Base-by-base conservation (phyloP, 2,797 vertebrate species). In the Diplodus sargus region DNA sequence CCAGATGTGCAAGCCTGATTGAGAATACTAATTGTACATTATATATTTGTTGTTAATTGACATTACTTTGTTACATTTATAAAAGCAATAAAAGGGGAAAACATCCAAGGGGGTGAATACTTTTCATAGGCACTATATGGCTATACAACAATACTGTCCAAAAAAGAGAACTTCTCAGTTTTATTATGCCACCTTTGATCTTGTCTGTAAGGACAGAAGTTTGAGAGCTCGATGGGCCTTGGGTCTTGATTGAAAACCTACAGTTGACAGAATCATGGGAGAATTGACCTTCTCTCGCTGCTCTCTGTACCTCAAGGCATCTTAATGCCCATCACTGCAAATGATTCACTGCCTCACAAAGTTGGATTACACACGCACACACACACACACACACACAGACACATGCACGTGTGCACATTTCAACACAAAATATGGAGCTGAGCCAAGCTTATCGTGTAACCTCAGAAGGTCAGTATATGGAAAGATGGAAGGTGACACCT, bases 401-500 rank as follows among this genome's bases (percentile, higher is more conserved):
- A 34, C 7, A 6, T 6, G 9, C 34, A 8, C 9, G 34, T 34
- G 8, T 34, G 34, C 34, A 34, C 34, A 34, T 34, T 34, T 8
- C 7, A 8, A 71, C 39, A 39, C 48, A 62, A 12, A 42, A 74
- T 17, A 3, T 14, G 15, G 59, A 25, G 16, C 43, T 10, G n/a
- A 53, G 75, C 60, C 76, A 47, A 72, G 60, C 82, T 42, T 64
- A 79, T 68, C 15, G 1, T 39, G 76, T 66, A 81, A 81, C 62
- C 71, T 84, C 83, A 87, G 75, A 90, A 92, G 91, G 90, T 90
- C 90, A 90, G 70, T 2, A 9, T 62, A 84, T 79, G 85, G 90
- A 92, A 91, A 90, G 86, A 88, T 91, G 87, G 78, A 89, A 93
- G 87, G 85, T 82, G 90, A 92, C 82, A 90, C 87, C 88, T 71